These are phyloP conservation scores for Spodoptera picta DNA, from an alignment of 2,888 invertebrate species.

Conservation along the genomic window DNA sequence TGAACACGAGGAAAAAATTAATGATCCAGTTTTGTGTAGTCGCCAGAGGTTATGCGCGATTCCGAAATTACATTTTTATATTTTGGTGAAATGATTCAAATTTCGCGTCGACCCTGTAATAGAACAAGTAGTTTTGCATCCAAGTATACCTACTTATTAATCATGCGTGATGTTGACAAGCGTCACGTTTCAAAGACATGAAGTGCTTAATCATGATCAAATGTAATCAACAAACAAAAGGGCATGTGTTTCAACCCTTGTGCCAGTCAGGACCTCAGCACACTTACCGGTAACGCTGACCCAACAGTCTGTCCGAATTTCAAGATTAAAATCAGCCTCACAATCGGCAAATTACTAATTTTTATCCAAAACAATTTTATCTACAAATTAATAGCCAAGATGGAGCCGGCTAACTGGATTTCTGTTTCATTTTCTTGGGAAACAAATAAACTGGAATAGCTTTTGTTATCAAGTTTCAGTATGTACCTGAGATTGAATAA, in stretches of 20 bases:
- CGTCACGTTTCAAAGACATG: background rate
- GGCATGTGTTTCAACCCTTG: constrained; percentile 3
- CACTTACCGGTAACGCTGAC: constrained; percentile 4
- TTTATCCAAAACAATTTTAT: constrained; percentile 8
- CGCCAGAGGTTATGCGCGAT: too few relatives aligned
- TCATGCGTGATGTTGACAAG: too few relatives aligned
- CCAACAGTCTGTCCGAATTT: constrained; percentile 35
- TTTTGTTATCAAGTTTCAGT: background rate
- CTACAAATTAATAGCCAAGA: background rate
- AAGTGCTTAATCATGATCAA: constrained; percentile 29
- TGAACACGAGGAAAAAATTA: too few relatives aligned
- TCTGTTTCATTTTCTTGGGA: constrained; percentile 2
- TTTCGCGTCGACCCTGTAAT: too few relatives aligned
- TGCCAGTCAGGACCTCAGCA: background rate
- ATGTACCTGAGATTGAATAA: too few relatives aligned
- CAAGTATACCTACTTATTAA: too few relatives aligned
- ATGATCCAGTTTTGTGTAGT: too few relatives aligned
- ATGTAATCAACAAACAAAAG: constrained; percentile 8
- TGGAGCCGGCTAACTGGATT: background rate
- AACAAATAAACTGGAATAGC: background rate
- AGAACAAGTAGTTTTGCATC: too few relatives aligned
- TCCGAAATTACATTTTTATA: too few relatives aligned
- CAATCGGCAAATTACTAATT: constrained; percentile 7
- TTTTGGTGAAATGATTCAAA: too few relatives aligned
- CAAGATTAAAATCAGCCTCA: constrained; percentile 31